Conservation (phyloP, 2,888 invertebrate genomes). For the Phasia obesa region DNA sequence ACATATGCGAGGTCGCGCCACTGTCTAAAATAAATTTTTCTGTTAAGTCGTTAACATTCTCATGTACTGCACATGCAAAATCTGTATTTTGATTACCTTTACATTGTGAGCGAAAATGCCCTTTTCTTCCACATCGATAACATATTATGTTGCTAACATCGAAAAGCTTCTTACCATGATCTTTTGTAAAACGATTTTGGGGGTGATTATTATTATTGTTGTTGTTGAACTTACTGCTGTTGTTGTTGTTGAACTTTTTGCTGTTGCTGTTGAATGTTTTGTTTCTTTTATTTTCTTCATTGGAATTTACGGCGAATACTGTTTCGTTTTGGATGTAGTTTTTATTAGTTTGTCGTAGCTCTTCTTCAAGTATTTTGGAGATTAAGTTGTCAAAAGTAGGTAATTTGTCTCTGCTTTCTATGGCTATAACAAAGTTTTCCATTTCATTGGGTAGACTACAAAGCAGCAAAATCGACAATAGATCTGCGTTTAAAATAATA, state of each 20-base stretch:
- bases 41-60: constrained; percentile 1
- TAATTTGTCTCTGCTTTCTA: constrained; percentile 57
- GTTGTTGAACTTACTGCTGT: too few relatives aligned
- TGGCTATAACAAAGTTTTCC: constrained; percentile 57
- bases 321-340: constrained; percentile 13
- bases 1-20: constrained; percentile 40
- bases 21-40: constrained; percentile 44
- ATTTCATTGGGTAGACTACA: constrained; percentile 50
- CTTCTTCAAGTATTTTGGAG: constrained; percentile 56
- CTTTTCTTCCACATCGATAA: constrained; percentile 58
- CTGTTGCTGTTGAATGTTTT: constrained; percentile 19
- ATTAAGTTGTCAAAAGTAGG: constrained; percentile 50
- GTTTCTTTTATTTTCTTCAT: background rate
- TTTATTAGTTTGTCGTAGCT: constrained; percentile 32
- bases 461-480: constrained; percentile 38
- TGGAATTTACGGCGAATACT: background rate
- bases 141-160: constrained; percentile 29
- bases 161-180: background rate
- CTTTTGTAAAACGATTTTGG: constrained; percentile 13
- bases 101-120: constrained; percentile 58
- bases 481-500: background rate
- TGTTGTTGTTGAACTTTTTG: background rate
- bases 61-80: constrained; percentile 2
- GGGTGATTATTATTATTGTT: background rate
- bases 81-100: constrained; percentile 2